Conservation (phyloP, 2,797 vertebrate genomes). For the Hypotaenidia philippensis region DNA sequence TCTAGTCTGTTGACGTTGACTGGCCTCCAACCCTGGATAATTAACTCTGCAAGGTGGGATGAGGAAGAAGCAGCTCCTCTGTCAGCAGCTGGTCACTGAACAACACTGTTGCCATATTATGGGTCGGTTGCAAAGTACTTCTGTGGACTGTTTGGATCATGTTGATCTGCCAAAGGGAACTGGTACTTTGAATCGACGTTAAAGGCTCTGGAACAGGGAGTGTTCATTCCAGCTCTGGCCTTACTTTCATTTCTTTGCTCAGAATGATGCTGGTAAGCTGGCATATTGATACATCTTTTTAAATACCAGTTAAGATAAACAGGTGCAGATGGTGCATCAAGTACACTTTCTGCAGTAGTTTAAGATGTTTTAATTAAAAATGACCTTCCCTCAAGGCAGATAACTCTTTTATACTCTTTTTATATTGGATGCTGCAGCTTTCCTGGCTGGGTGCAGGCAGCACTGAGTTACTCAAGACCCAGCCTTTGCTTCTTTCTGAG, state of each 20-base stretch:
- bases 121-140: conserved; percentile 15
- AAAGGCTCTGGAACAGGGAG: background rate
- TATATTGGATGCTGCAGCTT: background rate
- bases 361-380: background rate
- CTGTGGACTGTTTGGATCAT: conserved; percentile 70
- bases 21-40: conserved; percentile 93
- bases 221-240: background rate
- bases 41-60: conserved; percentile 58
- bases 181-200: conserved; percentile 17
- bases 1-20: conserved; percentile 95
- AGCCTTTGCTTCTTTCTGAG: background rate
- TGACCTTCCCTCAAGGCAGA: background rate
- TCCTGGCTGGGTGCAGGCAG: background rate
- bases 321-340: background rate
- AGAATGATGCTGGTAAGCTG: no score
- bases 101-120: background rate
- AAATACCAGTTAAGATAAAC: background rate
- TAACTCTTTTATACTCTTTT: background rate
- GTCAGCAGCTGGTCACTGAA: background rate
- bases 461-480: background rate
- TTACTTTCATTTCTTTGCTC: background rate
- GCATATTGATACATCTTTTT: background rate
- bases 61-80: background rate
- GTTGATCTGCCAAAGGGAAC: conserved; percentile 73
- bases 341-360: background rate